Evolutionary conservation across 2,113 vertebrate genomes (phyloP).

Genomic region (Colossoma macropomum): DNA sequence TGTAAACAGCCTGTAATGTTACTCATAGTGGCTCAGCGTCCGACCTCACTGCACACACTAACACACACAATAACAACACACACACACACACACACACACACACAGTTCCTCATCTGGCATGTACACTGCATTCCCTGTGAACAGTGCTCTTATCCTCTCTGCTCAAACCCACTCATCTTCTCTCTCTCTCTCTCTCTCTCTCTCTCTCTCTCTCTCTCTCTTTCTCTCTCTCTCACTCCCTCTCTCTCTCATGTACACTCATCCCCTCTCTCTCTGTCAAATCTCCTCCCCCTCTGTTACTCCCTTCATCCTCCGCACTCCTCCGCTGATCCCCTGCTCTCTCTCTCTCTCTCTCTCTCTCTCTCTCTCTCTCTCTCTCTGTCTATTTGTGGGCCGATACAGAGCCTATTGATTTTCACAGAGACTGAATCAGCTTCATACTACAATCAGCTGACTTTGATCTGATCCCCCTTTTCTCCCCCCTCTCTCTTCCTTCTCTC

Average conservation of each 20-base stretch:
- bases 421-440: neutral
- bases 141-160: constrained; percentile 35
- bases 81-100: neutral
- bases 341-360: constrained; percentile 21
- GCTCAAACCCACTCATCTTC: constrained; percentile 3
- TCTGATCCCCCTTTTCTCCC: too few species aligned
- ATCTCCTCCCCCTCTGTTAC: constrained; percentile 38
- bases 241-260: constrained; percentile 21
- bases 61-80: neutral
- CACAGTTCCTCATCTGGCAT: constrained; percentile 4
- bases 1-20: neutral
- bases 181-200: constrained; percentile 31
- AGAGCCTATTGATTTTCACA: constrained; percentile 22
- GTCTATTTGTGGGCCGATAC: constrained; percentile 1
- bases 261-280: constrained; percentile 29
- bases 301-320: constrained; percentile 48
- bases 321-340: constrained; percentile 34
- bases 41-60: neutral
- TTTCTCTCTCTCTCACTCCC: neutral
- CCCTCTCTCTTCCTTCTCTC: neutral
- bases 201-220: constrained; percentile 7
- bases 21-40: neutral
- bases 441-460: neutral
- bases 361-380: constrained; percentile 1
- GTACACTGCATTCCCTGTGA: constrained; percentile 1